Base-by-base conservation (phyloP, 2,113 vertebrate genomes). In the Syngnathus scovelli region DNA sequence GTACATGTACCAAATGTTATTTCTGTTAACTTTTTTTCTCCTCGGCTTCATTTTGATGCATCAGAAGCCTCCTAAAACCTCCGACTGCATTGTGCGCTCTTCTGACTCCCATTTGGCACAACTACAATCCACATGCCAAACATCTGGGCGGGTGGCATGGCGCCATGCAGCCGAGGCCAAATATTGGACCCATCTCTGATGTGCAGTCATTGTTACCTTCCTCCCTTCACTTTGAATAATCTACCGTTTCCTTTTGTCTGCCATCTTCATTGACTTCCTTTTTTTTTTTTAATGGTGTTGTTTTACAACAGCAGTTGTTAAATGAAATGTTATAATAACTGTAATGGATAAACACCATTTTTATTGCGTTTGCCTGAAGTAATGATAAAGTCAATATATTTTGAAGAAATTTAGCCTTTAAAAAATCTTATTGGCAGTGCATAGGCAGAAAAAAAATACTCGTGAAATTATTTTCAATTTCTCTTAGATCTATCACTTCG, bases 71-170 rank as follows among this genome's bases (percentile, higher is more conserved):
- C 66, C 73, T 78, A 81, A 71, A 85, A 67, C 56, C 16, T 60
- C 38, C 12, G 19, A 5, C 59, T 21, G 62, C 43, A 1, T 67
- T 71, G 72, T 75, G 65, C 66, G 56, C 66, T 78, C 78, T 69
- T 68, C 61, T 75, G 74, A 80, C 78, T 65, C 80, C 71, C 72
- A 80, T 83, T 84, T 87, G 86, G 84, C 83, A 86, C 69, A 69
- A 33, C 41, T 44, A 54, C 62, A 64, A 70, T 79, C 72, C 66
- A 37, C 82, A 75, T 75, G 82, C 83, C 77, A 79, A 89, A 89
- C 88, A 90, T 88, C 90, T 90, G 87, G 75, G 68, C 82, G 83
- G 78, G 77, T 89, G 89, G 89, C 85, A 67, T 46, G 51, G 43
- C 54, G 78, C 81, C 88, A 86, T 75, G 65, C 39, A 2, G 64